phyloP scores from a whole-genome alignment of 2,888 invertebrate genomes.

The Noctua pronuba region DNA sequence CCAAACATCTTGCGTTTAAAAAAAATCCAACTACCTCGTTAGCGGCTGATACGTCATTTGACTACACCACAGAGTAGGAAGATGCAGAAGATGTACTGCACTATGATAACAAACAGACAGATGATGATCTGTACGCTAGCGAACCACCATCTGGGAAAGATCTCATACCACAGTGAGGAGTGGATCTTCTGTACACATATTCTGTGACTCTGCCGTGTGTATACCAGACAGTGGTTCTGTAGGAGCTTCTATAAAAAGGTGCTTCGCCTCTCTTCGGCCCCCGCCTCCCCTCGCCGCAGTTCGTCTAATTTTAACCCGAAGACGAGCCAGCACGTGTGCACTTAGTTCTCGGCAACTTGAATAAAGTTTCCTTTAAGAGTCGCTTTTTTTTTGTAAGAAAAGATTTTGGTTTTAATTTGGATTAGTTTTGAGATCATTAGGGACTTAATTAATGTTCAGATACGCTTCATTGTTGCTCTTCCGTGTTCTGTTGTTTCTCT shows the following conservation, averaged over 20 bases:
- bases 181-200: conserved; percentile 48
- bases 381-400: conserved; percentile 54
- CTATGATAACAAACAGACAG: conserved; percentile 13
- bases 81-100: conserved; percentile 53
- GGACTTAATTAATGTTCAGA: conserved; percentile 51
- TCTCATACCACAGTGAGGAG: conserved; percentile 11
- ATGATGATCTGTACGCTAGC: conserved; percentile 10
- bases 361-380: conserved; percentile 77
- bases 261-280: conserved; percentile 77
- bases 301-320: conserved; percentile 87
- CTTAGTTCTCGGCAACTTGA: conserved; percentile 85
- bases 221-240: conserved; percentile 81
- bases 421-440: conserved; percentile 61
- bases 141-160: not conserved
- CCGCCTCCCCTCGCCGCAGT: conserved; percentile 70
- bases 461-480: conserved; percentile 27
- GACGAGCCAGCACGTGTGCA: conserved; percentile 88
- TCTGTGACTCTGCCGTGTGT: conserved; percentile 69
- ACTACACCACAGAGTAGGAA: conserved; percentile 45
- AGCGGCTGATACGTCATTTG: conserved; percentile 80
- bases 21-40: conserved; percentile 74
- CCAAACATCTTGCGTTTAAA: conserved; percentile 67
- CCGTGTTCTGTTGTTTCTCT: conserved; percentile 16
- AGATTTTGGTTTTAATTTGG: conserved; percentile 54
- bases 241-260: conserved; percentile 89